Percentiles rank a stretch among this genome's conserved stretches.
phyloP scores from a whole-genome alignment of 2,113 vertebrate species.

The Herpailurus yagouaroundi region DNA sequence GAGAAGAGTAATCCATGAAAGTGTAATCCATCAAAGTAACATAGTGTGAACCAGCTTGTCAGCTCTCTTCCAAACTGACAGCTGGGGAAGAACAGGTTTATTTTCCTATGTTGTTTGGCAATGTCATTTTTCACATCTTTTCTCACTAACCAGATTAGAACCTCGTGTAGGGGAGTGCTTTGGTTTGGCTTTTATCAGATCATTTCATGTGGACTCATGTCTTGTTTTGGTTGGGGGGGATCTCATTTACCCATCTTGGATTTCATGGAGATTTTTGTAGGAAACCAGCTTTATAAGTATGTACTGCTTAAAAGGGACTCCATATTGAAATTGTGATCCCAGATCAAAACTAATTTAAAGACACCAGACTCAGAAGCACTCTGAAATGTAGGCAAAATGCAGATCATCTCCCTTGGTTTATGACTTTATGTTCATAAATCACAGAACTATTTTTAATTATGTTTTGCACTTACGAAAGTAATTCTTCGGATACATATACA shows the following conservation, averaged over 20 bases:
- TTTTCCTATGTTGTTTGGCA: slow-evolving; percentile 45
- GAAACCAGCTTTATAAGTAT: neutral
- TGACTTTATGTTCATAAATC: neutral
- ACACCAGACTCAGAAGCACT: neutral
- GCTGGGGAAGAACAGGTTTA: slow-evolving; percentile 33
- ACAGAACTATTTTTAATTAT: slow-evolving; percentile 5
- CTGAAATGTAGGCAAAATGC: neutral
- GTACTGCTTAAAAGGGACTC: neutral
- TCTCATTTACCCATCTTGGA: neutral
- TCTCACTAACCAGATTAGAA: slow-evolving; percentile 36
- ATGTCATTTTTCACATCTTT: slow-evolving; percentile 14
- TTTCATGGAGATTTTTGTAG: neutral
- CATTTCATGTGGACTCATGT: slow-evolving; percentile 11
- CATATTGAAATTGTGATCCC: neutral
- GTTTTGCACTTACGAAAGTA: neutral
- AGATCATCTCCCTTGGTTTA: neutral
- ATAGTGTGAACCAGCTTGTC: slow-evolving; percentile 44
- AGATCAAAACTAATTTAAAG: slow-evolving; percentile 29
- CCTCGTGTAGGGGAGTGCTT: neutral
- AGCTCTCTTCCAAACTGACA: slow-evolving; percentile 33
- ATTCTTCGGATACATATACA: neutral
- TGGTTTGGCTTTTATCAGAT: slow-evolving; percentile 28
- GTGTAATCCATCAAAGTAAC: slow-evolving; percentile 58
- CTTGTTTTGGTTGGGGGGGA: neutral
- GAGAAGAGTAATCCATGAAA: slow-evolving; percentile 35